Base-by-base conservation (phyloP, 2,888 invertebrate species). In the Empis stercorea region DNA sequence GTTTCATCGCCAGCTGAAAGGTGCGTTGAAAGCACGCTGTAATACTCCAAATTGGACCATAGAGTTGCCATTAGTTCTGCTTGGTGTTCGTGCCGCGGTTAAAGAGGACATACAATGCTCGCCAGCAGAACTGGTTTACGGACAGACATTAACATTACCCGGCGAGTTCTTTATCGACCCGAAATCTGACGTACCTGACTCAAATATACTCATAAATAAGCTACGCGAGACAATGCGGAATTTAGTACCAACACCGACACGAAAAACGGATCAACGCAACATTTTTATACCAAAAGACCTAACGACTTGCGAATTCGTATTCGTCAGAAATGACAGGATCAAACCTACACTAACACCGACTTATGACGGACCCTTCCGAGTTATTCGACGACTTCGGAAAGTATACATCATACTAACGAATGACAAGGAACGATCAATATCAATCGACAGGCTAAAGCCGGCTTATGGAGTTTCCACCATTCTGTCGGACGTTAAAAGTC, bases 61-160 rank as follows among this genome's bases (percentile, higher is more conserved):
- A 30, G 45, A 52, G 30, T 41, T 50, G 16, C 45, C 49, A 10
- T 39, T 48, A 17, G 17, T 50, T 3, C 44, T 49, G 10, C 23
- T 51, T 1, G 52, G 50, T 9, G 48, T 54, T 13, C 20, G 50
- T 16, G 20, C 41, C 2, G 48, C 50, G 10, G 15, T 45, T 16
- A 50, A 50, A 44, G 43, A 49, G 11, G 47, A 49, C 20, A 10
- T 47, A 13, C 40, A 45, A 10, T 40, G 41, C 14, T 51, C 51
- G 2, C 30, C 48, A 10, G 45, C 48, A 30, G 48, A 52, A 38
- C 7, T 38, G 15, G 38, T 38, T 10, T 38, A 38, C 11, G 38
- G 38, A 15, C 38, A 38, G 16, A 38, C 38, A 10, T 11, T 38
- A 17, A 38, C 10, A 38, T 17, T 38, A 16, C 38, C 17, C 6